Evolutionary conservation across 2,888 invertebrate species (phyloP), one percentile per base, ranked within the genome.

Genomic region (Chymomyza fuscimana): DNA sequence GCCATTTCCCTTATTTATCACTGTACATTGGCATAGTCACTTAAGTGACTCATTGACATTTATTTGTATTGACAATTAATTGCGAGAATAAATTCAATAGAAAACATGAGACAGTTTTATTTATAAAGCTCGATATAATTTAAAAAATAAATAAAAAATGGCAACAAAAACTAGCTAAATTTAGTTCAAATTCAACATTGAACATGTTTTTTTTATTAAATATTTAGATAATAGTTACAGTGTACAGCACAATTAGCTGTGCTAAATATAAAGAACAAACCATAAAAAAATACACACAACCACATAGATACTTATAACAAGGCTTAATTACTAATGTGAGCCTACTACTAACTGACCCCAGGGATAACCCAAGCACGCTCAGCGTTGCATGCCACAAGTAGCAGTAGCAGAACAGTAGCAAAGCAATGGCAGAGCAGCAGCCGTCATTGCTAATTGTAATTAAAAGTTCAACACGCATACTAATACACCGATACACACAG

Each of bases 181-280:
- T 65, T 69, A 60, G 72, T 65, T 72, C 66, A 75, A 77, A 73
- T 77, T 75, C 73, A 75, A 65, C 72, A 36, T 54, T 54, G 73
- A 46, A 69, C 65, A 73, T 73, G 72, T 75, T 78, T 74, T 66
- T 66, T 70, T 78, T 82, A 86, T 86, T 82, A 75, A 83, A 73
- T 52, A 65, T 59, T 68, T 65, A 52, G 25, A 50, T 25, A 50
- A 54, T 58, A 69, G 65, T 52, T 36, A 65, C 22, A 63, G 61
- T 60, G 36, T 46, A 46, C 12, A 12, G 40, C 40, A 50, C 67
- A 82, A 67, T 81, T 77, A 69, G 68, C 77, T 16, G 16, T 5
- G 51, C 51, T 51, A 51, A 51, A 16, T 51, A 51, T 51, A 25
- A 25, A 51, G 12, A 15, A 16, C 9, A 51, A 51, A n/a, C 4